Base-by-base conservation (phyloP, 2,888 invertebrate species). In the Plagiodera versicolora region DNA sequence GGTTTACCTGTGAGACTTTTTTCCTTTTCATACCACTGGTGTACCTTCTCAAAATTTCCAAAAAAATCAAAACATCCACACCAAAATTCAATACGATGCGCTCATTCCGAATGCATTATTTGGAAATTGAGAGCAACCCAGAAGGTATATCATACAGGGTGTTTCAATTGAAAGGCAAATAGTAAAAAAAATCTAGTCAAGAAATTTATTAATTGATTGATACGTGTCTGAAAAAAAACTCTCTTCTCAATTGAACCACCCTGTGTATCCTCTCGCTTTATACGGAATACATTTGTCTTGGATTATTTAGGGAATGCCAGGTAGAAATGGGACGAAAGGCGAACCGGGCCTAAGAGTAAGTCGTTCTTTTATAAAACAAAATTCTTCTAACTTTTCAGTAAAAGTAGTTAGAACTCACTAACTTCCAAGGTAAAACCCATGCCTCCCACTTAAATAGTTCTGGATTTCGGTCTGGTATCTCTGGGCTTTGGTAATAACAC, bases 1-100 rank as follows among this genome's bases (percentile, higher is more conserved):
- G 85, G 85, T 70, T 80, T 81, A 65, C 81, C 82, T 72, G 83
- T 83, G 81, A 81, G 81, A 72, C 18, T 56, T 51, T 61, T 61
- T 63, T 66, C 63, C 14, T 52, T 52, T 58, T 52, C 28, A 35
- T 51, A 20, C 32, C 62, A 56, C 54, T 32, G 11, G 39, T 39
- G 39, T 39, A 5, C 24, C 24, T 24, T 14, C 6, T 14, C 4
- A 39, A 2, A 39, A n/a, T n/a, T n/a, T n/a, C n/a, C n/a, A n/a
- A n/a, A n/a, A n/a, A n/a, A n/a, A n/a, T n/a, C n/a, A n/a, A n/a
- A n/a, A n/a, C n/a, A n/a, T n/a, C n/a, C n/a, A n/a, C n/a, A n/a
- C n/a, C n/a, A n/a, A n/a, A n/a, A n/a, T n/a, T n/a, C n/a, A n/a
- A n/a, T n/a, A n/a, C n/a, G n/a, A n/a, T n/a, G n/a, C n/a, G n/a